Evolutionary conservation across 2,797 vertebrate species (phyloP).

Genomic region (Balearica regulorum): DNA sequence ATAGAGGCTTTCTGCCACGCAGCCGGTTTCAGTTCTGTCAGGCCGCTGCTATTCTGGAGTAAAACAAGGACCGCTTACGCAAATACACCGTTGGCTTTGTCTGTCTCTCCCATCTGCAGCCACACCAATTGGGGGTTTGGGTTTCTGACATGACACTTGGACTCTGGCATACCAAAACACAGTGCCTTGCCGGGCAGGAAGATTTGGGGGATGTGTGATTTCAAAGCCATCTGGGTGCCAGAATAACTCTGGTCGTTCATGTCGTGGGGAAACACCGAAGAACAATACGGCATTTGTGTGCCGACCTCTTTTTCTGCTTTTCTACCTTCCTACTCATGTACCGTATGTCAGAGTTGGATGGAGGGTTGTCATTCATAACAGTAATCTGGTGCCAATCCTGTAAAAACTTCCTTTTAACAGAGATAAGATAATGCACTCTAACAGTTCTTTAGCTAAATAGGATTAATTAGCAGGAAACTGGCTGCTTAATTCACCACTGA

Average conservation of each 20-base stretch:
- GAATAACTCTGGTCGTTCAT: not conserved
- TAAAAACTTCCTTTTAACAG: conserved; percentile 72
- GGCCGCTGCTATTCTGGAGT: not conserved
- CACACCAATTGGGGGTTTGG: not conserved
- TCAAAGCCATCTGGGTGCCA: not conserved
- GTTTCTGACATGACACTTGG: not conserved
- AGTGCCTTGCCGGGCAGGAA: not conserved
- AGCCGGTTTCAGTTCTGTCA: not conserved
- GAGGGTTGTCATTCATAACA: conserved; percentile 44
- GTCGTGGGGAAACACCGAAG: not conserved
- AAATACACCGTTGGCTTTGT: not conserved
- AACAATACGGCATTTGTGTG: not conserved
- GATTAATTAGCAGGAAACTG: conserved; percentile 77
- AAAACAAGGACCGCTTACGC: not conserved
- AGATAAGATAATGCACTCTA: conserved; percentile 72
- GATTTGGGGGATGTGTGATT: not conserved
- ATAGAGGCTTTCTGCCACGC: not conserved
- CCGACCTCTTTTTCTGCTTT: conserved; percentile 10
- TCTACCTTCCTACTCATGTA: not conserved
- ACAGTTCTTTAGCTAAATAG: conserved; percentile 71
- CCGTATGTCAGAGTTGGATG: not conserved
- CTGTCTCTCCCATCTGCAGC: not conserved
- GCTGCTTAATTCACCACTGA: conserved; percentile 70
- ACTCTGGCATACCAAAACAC: not conserved
- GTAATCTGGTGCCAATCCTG: conserved; percentile 56